These are phyloP conservation scores for Laodelphax striatellus DNA, from an alignment of 1,140 invertebrate species.

Conservation along the genomic window DNA sequence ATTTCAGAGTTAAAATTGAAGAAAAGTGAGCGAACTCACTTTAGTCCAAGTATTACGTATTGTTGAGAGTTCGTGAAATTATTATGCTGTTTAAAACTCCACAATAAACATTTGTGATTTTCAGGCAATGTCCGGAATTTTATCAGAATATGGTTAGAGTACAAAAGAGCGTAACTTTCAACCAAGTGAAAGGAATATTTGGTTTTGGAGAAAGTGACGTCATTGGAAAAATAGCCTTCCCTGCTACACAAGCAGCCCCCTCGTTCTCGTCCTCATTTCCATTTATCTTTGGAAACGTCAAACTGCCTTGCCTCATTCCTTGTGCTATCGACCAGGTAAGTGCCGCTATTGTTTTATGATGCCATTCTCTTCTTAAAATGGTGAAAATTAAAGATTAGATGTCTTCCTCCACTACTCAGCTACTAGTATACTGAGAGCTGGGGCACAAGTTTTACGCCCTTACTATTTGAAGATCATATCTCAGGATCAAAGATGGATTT, in stretches of 20 bases:
- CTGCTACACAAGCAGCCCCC: slow-evolving; percentile 91
- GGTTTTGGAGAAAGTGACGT: slow-evolving; percentile 93
- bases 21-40: no score
- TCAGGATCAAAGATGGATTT: no score
- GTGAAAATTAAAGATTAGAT: no score
- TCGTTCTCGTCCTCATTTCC: slow-evolving; percentile 93
- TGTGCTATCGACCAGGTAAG: slow-evolving; percentile 94
- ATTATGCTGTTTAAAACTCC: no score
- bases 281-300: slow-evolving; percentile 76
- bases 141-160: slow-evolving; percentile 88
- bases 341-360: neutral
- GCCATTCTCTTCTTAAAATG: neutral
- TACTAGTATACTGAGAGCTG: no score
- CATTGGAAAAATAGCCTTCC: slow-evolving; percentile 96
- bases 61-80: no score
- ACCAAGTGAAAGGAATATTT: slow-evolving; percentile 94
- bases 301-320: slow-evolving; percentile 87
- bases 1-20: no score
- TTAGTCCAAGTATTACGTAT: no score
- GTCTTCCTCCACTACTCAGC: no score
- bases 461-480: no score
- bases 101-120: slow-evolving; percentile 19
- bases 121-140: slow-evolving; percentile 71
- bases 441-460: no score
- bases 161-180: slow-evolving; percentile 89